A percentile compares a stretch with the other conserved stretches of the same genome.
These are phyloP conservation scores for Phylloscopus trochilus DNA, from an alignment of 2,113 vertebrate genomes.

Conservation along the genomic window DNA sequence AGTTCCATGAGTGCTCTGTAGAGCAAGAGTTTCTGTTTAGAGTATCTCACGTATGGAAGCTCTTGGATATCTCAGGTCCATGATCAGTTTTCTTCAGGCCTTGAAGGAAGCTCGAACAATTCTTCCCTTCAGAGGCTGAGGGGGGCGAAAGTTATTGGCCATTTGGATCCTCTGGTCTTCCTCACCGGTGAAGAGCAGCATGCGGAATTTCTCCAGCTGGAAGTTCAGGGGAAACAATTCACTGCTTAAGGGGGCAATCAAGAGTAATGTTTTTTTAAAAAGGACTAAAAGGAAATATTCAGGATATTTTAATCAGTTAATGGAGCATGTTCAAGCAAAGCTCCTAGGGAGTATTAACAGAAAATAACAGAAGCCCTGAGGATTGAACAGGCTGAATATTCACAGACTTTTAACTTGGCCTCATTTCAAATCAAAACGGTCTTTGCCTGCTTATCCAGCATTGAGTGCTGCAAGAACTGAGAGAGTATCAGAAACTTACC, in stretches of 20 bases:
- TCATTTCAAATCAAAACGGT: not conserved
- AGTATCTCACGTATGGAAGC: conserved; percentile 61
- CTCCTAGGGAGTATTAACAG: not conserved
- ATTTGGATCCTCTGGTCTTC: conserved; percentile 85
- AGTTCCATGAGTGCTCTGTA: not conserved
- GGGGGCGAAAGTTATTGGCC: conserved; percentile 95
- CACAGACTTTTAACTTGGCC: not conserved
- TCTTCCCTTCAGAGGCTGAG: conserved; percentile 91
- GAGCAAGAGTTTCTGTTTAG: not conserved
- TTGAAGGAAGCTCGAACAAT: conserved; percentile 87
- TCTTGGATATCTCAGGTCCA: conserved; percentile 40
- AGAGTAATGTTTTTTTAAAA: not conserved
- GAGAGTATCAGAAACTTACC: conserved; percentile 66
- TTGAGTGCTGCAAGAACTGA: not conserved
- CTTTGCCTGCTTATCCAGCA: not conserved
- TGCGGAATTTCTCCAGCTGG: conserved; percentile 91
- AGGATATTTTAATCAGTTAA: not conserved
- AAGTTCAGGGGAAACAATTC: not conserved
- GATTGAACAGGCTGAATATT: not conserved
- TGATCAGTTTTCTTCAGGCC: conserved; percentile 60
- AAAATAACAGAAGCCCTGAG: not conserved
- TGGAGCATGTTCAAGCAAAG: not conserved
- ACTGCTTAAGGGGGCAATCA: not conserved
- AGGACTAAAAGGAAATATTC: not conserved
- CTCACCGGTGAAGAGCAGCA: conserved; percentile 83